Percentiles rank a stretch among this genome's conserved stretches.
Evolutionary conservation across 2,797 vertebrate species (phyloP).

Genomic region (Schizopygopsis malacanthus): DNA sequence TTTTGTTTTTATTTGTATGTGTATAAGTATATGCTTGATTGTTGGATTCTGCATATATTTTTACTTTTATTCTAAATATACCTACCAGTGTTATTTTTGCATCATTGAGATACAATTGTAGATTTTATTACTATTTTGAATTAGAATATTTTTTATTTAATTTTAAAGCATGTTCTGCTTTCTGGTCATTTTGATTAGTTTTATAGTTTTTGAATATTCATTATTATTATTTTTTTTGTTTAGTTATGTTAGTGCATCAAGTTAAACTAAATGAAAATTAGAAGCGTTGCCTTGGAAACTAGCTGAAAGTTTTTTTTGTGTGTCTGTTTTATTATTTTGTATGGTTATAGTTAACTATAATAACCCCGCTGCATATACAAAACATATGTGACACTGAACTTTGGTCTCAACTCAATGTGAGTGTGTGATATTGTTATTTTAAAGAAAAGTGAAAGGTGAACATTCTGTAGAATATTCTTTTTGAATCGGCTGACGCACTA

Average conservation of each 20-base stretch:
- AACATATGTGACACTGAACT: background rate
- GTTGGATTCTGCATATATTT: too few relatives aligned
- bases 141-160: too few relatives aligned
- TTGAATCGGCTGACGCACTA: conserved; percentile 22
- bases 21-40: too few relatives aligned
- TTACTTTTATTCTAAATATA: too few relatives aligned
- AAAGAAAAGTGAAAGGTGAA: background rate
- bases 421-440: background rate
- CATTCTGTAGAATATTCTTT: background rate
- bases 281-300: background rate
- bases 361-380: background rate
- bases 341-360: background rate
- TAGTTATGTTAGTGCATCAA: too few relatives aligned
- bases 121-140: too few relatives aligned
- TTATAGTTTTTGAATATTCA: background rate
- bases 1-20: too few relatives aligned
- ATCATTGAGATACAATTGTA: background rate
- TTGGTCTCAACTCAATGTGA: background rate
- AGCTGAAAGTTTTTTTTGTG: background rate
- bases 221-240: background rate
- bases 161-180: background rate
- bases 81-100: too few relatives aligned
- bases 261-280: background rate
- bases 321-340: background rate
- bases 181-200: background rate